Evolutionary conservation across 2,797 vertebrate species (phyloP).

Genomic region (Hafferia zeledoni): DNA sequence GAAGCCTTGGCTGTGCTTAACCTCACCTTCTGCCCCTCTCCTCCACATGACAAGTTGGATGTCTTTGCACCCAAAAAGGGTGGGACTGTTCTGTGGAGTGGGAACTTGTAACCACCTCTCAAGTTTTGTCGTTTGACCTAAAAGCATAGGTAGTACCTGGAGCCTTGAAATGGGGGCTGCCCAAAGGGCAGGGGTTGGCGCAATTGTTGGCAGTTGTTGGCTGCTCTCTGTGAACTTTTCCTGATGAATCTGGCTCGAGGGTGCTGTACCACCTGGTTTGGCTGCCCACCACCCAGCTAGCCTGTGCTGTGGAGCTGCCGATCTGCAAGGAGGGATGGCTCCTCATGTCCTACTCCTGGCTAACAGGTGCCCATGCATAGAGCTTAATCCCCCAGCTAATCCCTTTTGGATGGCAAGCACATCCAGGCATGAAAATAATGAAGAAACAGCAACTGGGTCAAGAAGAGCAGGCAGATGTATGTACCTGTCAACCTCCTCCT

Average conservation of each 20-base stretch:
- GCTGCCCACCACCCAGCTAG: not conserved
- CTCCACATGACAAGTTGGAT: not conserved
- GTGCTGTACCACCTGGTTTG: not conserved
- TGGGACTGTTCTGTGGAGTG: not conserved
- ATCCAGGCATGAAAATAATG: not conserved
- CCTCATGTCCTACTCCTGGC: not conserved
- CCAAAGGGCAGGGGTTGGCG: not conserved
- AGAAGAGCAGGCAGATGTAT: not conserved
- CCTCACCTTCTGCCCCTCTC: not conserved
- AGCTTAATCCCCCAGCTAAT: not conserved
- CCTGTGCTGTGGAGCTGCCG: accelerated
- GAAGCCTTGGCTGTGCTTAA: not conserved
- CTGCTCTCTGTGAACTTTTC: not conserved
- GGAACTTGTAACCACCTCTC: not conserved
- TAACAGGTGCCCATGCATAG: not conserved
- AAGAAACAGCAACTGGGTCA: not conserved
- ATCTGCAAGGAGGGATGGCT: not conserved
- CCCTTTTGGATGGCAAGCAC: not conserved
- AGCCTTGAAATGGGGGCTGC: not conserved
- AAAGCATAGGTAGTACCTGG: not conserved
- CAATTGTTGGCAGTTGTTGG: not conserved
- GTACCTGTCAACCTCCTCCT: not conserved
- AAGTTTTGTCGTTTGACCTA: not conserved
- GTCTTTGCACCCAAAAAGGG: not conserved
- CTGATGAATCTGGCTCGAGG: not conserved